Percentiles rank a stretch among this genome's conserved stretches.
phyloP scores from a whole-genome alignment of 2,113 vertebrate genomes.

The Pseudolaguvia tuberculata region DNA sequence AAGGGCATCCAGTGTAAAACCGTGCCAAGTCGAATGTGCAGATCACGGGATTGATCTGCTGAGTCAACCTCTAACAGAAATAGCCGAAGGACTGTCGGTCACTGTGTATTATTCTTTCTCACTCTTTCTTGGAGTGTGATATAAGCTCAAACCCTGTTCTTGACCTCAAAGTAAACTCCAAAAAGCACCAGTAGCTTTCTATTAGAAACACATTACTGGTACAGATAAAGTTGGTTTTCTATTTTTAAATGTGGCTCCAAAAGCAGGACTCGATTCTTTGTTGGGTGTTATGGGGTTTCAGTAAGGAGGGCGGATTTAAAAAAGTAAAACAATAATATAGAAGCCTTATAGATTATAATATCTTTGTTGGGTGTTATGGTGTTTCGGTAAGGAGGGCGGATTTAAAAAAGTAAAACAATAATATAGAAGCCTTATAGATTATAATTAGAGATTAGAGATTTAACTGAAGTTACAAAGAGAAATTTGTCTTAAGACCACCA shows the following conservation, averaged over 20 bases:
- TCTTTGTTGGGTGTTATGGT: slow-evolving; percentile 48
- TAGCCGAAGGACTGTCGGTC: too few species aligned
- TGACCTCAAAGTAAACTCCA: slow-evolving; percentile 60
- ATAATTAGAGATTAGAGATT: slow-evolving; percentile 21
- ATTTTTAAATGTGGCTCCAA: slow-evolving; percentile 61
- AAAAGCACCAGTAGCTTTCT: slow-evolving; percentile 48
- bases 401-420: too few species aligned
- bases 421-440: slow-evolving; percentile 34
- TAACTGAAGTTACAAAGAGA: slow-evolving; percentile 43
- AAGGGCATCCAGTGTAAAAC: too few species aligned
- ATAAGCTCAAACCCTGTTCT: slow-evolving; percentile 33
- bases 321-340: not conserved
- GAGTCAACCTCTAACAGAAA: too few species aligned
- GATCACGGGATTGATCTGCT: too few species aligned
- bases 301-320: slow-evolving; percentile 3
- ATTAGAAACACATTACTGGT: slow-evolving; percentile 61
- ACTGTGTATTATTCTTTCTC: slow-evolving; percentile 15
- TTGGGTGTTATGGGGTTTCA: slow-evolving; percentile 52
- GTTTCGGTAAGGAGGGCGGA: slow-evolving; percentile 36
- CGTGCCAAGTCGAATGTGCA: too few species aligned
- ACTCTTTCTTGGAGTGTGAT: not conserved
- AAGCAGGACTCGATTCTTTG: slow-evolving; percentile 49
- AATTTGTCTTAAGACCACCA: slow-evolving; percentile 59
- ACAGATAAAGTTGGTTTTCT: slow-evolving; percentile 57
- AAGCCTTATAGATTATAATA: slow-evolving; percentile 37